phyloP scores from a whole-genome alignment of 2,888 invertebrate species.

The Blera fallax region DNA sequence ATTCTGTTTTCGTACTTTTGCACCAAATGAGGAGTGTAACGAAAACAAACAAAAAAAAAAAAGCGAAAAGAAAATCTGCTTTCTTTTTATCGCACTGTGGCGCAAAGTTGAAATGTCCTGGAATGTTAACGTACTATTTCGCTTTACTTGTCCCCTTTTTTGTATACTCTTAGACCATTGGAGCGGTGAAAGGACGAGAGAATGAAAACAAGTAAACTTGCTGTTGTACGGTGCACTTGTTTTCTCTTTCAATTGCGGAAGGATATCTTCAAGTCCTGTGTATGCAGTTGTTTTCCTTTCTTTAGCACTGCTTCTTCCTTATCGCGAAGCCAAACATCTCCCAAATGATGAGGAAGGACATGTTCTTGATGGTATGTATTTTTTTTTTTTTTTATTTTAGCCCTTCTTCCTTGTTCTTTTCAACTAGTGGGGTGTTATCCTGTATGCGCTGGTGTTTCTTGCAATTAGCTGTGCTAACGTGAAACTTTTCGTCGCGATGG shows the following conservation, averaged over 20 bases:
- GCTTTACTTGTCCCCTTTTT: conserved; percentile 2
- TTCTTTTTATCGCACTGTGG: conserved; percentile 31
- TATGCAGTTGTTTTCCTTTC: conserved; percentile 54
- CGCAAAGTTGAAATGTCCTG: conserved; percentile 41
- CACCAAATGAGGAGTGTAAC: conserved; percentile 44
- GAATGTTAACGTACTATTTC: conserved; percentile 34
- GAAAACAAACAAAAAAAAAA: too few species aligned
- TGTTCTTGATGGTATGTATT: conserved; percentile 14
- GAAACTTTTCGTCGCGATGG: conserved; percentile 59
- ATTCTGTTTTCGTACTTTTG: conserved; percentile 54
- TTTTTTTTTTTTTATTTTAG: neutral
- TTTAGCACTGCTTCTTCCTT: conserved; percentile 27
- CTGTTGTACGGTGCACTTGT: conserved; percentile 41
- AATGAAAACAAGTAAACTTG: conserved; percentile 41
- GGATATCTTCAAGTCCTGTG: conserved; percentile 64
- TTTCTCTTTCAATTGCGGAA: conserved; percentile 64
- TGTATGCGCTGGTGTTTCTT: conserved; percentile 56
- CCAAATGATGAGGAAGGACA: conserved; percentile 63
- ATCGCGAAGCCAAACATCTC: conserved; percentile 39
- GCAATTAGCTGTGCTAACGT: conserved; percentile 69
- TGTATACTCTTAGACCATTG: neutral
- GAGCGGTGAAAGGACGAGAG: neutral
- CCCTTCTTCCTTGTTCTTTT: neutral
- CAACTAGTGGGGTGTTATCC: conserved; percentile 13
- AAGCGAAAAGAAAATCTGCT: conserved; percentile 39